phyloP scores from a whole-genome alignment of 2,888 invertebrate species.

The Megastigmus dorsalis region DNA sequence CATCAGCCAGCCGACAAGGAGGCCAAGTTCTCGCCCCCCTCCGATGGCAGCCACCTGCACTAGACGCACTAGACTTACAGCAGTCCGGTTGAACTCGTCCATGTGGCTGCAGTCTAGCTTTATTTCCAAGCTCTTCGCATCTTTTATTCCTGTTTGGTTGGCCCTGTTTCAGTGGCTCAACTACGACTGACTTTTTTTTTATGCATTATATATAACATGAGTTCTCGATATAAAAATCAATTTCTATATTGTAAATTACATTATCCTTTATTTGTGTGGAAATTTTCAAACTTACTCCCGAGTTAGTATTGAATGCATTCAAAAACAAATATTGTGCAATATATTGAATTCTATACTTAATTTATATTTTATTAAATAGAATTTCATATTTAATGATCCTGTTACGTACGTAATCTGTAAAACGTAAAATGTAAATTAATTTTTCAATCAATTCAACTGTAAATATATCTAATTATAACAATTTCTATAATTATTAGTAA shows the following conservation, averaged over 20 bases:
- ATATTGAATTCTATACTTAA: too few species aligned
- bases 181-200: background rate
- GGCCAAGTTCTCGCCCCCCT: background rate
- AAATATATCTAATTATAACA: background rate
- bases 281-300: too few species aligned
- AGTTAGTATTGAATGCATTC: background rate
- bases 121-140: background rate
- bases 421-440: background rate
- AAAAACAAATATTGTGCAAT: too few species aligned
- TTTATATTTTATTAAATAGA: background rate
- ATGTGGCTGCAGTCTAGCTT: background rate
- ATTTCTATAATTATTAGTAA: background rate
- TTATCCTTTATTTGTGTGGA: too few species aligned
- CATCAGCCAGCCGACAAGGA: background rate
- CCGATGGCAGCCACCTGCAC: background rate
- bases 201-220: background rate
- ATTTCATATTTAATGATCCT: background rate
- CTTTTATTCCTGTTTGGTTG: background rate
- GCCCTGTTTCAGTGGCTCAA: background rate
- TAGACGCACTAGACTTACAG: too few species aligned
- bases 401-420: background rate
- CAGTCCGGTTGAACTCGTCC: background rate
- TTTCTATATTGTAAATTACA: too few species aligned
- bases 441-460: background rate
- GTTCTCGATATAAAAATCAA: too few species aligned